Conservation (phyloP, 2,113 vertebrate species). For the Carassius auratus region DNA sequence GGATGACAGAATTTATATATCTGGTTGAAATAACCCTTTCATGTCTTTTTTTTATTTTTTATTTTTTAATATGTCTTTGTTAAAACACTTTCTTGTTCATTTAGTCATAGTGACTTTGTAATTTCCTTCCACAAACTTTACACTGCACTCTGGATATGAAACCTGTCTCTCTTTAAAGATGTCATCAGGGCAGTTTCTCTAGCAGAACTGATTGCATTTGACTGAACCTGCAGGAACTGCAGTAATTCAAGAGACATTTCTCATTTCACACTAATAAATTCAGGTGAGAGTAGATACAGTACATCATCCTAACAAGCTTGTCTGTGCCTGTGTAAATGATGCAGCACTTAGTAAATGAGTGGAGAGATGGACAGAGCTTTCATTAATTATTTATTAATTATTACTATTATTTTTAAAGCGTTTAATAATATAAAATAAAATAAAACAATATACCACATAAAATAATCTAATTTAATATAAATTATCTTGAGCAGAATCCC, state of each 20-base stretch:
- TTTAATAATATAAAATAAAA: not conserved
- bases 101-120: not conserved
- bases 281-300: slow-evolving; percentile 31
- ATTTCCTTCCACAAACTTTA: not conserved
- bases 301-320: slow-evolving; percentile 25
- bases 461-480: not conserved
- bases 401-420: too few relatives aligned
- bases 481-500: too few relatives aligned
- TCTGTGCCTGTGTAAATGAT: slow-evolving; percentile 29
- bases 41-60: not conserved
- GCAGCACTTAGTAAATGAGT: not conserved
- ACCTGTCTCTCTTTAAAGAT: not conserved
- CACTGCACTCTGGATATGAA: not conserved
- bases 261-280: slow-evolving; percentile 33
- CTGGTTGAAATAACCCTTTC: too few relatives aligned
- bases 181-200: not conserved
- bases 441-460: not conserved
- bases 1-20: too few relatives aligned
- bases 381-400: too few relatives aligned
- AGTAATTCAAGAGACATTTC: slow-evolving; percentile 34
- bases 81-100: not conserved
- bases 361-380: not conserved
- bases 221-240: not conserved
- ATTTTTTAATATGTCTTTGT: not conserved
- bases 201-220: slow-evolving; percentile 14